Percentiles rank a stretch among this genome's conserved stretches.
Evolutionary conservation across 1,140 invertebrate genomes (phyloP).

Genomic region (Drosophila grimshawi): DNA sequence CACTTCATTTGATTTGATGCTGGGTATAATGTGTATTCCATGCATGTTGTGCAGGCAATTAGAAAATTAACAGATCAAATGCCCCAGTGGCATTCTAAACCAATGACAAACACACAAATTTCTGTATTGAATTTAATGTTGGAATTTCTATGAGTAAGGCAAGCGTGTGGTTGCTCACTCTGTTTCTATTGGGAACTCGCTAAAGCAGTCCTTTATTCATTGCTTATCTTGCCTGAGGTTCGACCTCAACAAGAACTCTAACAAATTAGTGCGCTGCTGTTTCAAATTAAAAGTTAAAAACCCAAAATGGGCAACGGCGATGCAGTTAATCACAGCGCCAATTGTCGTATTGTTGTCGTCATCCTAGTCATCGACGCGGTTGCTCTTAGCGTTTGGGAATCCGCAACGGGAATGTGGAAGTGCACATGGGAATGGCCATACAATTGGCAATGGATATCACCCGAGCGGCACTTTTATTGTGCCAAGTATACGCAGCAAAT

Average conservation of each 20-base stretch:
- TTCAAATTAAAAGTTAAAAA: conserved; percentile 59
- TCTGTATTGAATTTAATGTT: neutral
- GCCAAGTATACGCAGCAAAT: conserved; percentile 28
- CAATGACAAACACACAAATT: neutral
- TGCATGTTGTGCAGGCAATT: conserved; percentile 52
- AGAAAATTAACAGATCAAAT: conserved; percentile 39
- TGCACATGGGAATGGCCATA: conserved; percentile 18
- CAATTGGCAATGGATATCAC: conserved; percentile 42
- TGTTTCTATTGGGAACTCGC: neutral
- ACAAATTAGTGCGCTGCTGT: conserved; percentile 60
- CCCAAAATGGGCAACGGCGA: conserved; percentile 42
- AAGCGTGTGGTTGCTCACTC: neutral
- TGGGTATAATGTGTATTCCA: conserved; percentile 42
- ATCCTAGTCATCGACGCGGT: conserved; percentile 17
- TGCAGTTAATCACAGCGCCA: conserved; percentile 66
- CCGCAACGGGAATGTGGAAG: neutral
- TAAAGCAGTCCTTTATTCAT: neutral
- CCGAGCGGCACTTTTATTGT: conserved; percentile 56
- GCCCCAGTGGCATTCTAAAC: neutral
- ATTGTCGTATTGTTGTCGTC: conserved; percentile 40
- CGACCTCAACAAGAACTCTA: conserved; percentile 13
- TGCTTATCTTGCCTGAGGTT: neutral
- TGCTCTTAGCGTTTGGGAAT: neutral
- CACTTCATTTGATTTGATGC: conserved; percentile 37
- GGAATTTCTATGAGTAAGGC: neutral